Evolutionary conservation across 2,113 vertebrate species (phyloP).

Genomic region (Bubalus kerabau): DNA sequence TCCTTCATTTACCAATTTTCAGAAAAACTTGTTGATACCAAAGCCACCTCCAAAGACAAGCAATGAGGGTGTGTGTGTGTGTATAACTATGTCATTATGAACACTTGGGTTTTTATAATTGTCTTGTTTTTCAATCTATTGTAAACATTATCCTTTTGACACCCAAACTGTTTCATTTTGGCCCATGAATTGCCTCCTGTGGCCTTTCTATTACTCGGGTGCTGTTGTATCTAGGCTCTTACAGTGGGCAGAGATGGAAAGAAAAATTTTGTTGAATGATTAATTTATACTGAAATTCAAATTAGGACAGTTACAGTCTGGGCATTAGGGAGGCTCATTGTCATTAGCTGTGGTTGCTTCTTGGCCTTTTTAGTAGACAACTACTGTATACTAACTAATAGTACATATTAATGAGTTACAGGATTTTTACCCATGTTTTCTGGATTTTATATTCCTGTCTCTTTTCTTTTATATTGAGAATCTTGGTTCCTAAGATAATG

Average conservation of each 20-base stretch:
- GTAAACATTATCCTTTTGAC: not conserved
- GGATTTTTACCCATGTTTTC: not conserved
- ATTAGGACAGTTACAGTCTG: not conserved
- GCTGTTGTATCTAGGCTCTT: not conserved
- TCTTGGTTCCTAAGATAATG: not conserved
- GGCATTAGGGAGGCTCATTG: not conserved
- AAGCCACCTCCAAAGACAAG: not conserved
- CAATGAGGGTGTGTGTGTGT: not conserved
- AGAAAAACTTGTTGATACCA: not conserved
- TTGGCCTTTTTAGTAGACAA: not conserved
- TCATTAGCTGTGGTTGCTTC: not conserved
- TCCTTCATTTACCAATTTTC: not conserved
- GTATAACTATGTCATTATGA: not conserved
- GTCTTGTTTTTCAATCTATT: not conserved
- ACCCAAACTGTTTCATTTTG: not conserved
- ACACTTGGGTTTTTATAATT: not conserved
- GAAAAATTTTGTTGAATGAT: not conserved
- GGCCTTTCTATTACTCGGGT: not conserved
- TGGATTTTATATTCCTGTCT: not conserved
- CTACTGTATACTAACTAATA: not conserved
- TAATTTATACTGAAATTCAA: not conserved
- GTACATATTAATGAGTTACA: not conserved
- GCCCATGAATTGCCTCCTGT: not conserved
- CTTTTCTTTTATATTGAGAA: not conserved
- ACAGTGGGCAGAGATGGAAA: not conserved